phyloP scores from a whole-genome alignment of 30 jellyfish, hydroid and myxozoan genomes.

The Sanderia malayensis region DNA sequence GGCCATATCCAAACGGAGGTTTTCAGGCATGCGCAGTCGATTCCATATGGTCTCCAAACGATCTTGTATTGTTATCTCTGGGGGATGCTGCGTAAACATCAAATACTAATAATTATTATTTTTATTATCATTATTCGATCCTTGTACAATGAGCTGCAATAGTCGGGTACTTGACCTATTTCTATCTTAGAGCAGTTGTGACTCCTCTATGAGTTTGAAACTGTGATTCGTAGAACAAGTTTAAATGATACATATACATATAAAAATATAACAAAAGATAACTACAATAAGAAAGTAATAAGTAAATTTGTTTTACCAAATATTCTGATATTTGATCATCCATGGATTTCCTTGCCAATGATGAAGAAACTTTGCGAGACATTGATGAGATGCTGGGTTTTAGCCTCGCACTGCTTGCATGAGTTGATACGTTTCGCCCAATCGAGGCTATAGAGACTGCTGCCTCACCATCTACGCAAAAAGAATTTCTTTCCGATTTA shows the following conservation, averaged over 20 bases:
- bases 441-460: too few relatives aligned
- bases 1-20: constrained; percentile 80
- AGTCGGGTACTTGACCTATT: too few relatives aligned
- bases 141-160: too few relatives aligned
- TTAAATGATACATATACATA: neutral
- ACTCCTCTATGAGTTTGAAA: too few relatives aligned
- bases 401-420: neutral
- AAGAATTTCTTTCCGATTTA: too few relatives aligned
- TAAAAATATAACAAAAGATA: neutral
- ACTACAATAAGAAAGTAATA: too few relatives aligned
- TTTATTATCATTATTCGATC: too few relatives aligned
- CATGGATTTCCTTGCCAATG: neutral
- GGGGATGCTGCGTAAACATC: constrained; percentile 35
- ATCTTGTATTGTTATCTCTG: constrained; percentile 56
- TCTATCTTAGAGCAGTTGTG: too few relatives aligned
- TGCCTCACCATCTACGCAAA: too few relatives aligned
- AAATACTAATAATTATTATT: too few relatives aligned
- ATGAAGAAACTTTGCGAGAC: neutral
- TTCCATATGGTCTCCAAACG: constrained; percentile 85
- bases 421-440: too few relatives aligned
- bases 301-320: neutral
- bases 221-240: too few relatives aligned
- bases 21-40: constrained; percentile 75
- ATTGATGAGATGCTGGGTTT: neutral
- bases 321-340: neutral